Base-by-base conservation (phyloP, 2,888 invertebrate genomes). In the Tridacna crocea region DNA sequence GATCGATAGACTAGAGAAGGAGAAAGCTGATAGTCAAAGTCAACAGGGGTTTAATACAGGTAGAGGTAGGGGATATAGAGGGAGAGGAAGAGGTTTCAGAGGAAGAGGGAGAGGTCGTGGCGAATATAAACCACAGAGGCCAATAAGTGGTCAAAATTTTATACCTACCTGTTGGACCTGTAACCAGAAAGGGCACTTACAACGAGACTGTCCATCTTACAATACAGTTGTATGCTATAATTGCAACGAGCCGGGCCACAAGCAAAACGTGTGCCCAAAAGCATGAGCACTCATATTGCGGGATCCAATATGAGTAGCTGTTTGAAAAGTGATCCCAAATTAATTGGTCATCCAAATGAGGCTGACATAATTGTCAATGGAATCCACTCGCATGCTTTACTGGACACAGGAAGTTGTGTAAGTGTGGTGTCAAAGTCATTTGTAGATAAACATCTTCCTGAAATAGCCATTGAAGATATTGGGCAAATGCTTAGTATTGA, bases 331-430 rank as follows among this genome's bases (percentile, higher is more conserved):
- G 47, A 73, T 58, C 77, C 80, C 26, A 68, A 72, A 65, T 77
- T 81, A 74, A 60, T 77, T 48, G 81, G 77, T 13, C 24, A 72
- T 22, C 17, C 80, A 46, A 80, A 63, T 47, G 73, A 80, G 73
- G 46, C 48, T 13, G 24, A 47, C 13, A 47, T 74, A 8, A 66
- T n/a, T 11, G 60, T 77, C 12, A 58, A 73, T 48, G 46, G 24
- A 27, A 17, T 66, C n/a, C 60, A 68, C 47, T 51, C 77, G 27
- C 24, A 2, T 66, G 65, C 79, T 3, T 58, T 83, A 19, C 22
- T 76, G 2, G 82, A 82, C 46, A 82, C 72, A 27, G 82, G 79
- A 1, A 66, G 61, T 17, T 76, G 63, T 63, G 63, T 63, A 8
- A 63, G 73, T 61, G 61, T 48, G 1, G 22, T 75, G 12, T 24